phyloP scores from a whole-genome alignment of 2,888 invertebrate species.

The Gryllus longicercus region DNA sequence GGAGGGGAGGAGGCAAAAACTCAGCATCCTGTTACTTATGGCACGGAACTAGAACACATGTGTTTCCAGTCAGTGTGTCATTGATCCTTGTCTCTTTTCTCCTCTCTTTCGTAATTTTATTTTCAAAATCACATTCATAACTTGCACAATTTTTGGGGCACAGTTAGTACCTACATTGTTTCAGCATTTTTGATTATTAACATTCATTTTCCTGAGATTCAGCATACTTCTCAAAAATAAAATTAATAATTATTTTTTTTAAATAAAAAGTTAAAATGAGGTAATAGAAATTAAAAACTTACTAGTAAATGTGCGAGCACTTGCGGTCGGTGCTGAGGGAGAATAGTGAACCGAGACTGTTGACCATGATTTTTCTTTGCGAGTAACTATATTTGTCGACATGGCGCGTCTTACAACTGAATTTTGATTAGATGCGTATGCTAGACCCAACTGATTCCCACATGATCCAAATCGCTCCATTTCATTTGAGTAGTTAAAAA shows the following conservation, averaged over 20 bases:
- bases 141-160: too few species aligned
- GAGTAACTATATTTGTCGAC: constrained; percentile 28
- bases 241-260: neutral
- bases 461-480: neutral
- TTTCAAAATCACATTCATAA: too few species aligned
- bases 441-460: neutral
- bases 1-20: neutral
- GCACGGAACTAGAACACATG: neutral
- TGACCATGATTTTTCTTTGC: constrained; percentile 31
- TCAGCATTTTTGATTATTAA: too few species aligned
- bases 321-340: constrained; percentile 27
- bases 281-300: constrained; percentile 21
- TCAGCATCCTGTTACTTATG: neutral
- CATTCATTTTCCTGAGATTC: too few species aligned
- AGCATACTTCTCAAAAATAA: too few species aligned
- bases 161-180: too few species aligned
- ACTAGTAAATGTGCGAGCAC: constrained; percentile 32
- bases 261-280: neutral
- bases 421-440: neutral
- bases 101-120: too few species aligned
- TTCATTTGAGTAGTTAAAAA: too few species aligned
- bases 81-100: too few species aligned
- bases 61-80: too few species aligned
- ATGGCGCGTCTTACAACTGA: constrained; percentile 28
- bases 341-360: constrained; percentile 27